Conservation (phyloP, 1,140 invertebrate genomes). For the Drosophila teissieri region DNA sequence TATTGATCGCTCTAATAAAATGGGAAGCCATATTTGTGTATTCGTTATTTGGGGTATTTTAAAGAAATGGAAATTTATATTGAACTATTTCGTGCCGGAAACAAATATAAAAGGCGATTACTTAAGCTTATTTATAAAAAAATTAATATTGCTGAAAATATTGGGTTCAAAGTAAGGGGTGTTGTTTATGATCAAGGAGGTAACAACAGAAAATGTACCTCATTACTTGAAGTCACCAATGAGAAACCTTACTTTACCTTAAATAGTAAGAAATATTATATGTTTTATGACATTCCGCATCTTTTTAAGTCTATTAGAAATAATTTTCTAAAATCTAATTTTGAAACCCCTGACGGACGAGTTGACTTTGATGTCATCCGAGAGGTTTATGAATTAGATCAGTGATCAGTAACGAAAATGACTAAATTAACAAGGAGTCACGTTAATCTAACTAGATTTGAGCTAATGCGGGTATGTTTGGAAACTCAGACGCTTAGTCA, state of each 20-base stretch:
- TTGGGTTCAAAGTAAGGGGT: conserved; percentile 1
- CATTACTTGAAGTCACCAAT: conserved; percentile 3
- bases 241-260: neutral
- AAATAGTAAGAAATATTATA: too few relatives aligned
- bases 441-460: too few relatives aligned
- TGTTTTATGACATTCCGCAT: neutral
- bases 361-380: conserved; percentile 1
- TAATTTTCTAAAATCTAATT: conserved; percentile 1
- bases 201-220: conserved; percentile 2
- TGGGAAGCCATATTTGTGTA: neutral
- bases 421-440: too few relatives aligned
- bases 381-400: neutral
- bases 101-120: conserved; percentile 1
- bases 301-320: conserved; percentile 3
- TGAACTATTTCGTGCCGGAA: conserved; percentile 11
- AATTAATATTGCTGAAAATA: neutral
- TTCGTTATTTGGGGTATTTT: conserved; percentile 1
- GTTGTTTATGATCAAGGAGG: conserved; percentile 3
- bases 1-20: neutral
- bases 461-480: too few relatives aligned
- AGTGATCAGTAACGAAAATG: too few relatives aligned
- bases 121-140: conserved; percentile 3
- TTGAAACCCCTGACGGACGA: conserved; percentile 1
- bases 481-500: too few relatives aligned
- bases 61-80: neutral